Percentiles rank a stretch among this genome's conserved stretches.
Conservation (phyloP, 2,888 invertebrate genomes). For the Callosobruchus maculatus region DNA sequence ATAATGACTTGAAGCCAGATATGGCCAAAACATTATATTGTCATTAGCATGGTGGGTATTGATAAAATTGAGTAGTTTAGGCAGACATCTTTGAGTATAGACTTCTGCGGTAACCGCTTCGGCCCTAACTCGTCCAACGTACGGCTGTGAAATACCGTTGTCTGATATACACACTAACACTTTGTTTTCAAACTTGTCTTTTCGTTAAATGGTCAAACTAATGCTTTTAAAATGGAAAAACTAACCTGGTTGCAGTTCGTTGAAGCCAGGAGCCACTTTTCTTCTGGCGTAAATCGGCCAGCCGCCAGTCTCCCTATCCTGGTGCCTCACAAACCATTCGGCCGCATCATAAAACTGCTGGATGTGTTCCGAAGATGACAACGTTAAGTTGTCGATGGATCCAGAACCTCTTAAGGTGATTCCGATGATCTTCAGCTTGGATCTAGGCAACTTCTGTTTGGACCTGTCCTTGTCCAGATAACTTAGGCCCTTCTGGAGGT, state of each 20-base stretch:
- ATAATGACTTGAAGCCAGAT: too few relatives aligned
- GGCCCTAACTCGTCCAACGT: too few relatives aligned
- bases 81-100: too few relatives aligned
- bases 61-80: too few relatives aligned
- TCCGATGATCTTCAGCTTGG: constrained; percentile 62
- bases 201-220: too few relatives aligned
- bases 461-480: constrained; percentile 64
- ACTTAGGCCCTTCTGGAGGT: constrained; percentile 85
- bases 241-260: constrained; percentile 72
- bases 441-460: constrained; percentile 66
- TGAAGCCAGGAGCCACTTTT: constrained; percentile 69
- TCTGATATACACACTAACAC: too few relatives aligned
- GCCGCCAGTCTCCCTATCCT: constrained; percentile 81
- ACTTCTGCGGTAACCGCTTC: too few relatives aligned
- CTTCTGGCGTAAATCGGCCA: constrained; percentile 87
- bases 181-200: too few relatives aligned
- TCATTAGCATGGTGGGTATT: too few relatives aligned
- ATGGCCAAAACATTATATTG: too few relatives aligned
- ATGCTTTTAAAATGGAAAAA: neutral
- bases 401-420: constrained; percentile 59
- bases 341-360: constrained; percentile 90
- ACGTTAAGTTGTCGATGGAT: constrained; percentile 65
- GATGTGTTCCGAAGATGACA: constrained; percentile 81
- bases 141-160: too few relatives aligned
- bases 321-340: constrained; percentile 86